Evolutionary conservation across 1,140 invertebrate genomes (phyloP), one percentile per base, ranked within the genome.

Genomic region (Heliconius himera): DNA sequence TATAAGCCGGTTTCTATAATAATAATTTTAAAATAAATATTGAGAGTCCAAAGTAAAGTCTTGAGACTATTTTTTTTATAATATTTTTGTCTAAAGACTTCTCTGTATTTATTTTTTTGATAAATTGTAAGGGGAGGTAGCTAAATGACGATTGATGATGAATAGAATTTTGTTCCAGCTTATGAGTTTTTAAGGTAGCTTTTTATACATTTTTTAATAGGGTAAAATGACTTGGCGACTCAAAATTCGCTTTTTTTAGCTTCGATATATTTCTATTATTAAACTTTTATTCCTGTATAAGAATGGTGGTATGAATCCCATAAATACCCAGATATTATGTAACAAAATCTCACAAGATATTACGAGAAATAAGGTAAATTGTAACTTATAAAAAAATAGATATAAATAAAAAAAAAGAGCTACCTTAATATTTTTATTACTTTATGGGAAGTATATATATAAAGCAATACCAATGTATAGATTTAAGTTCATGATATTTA

Each of bases 381-480:
- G 8, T 20, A 56, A n/a, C 0, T n/a, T 8, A n/a, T 56, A 22
- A 56, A 56, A n/a, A 20, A 9, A 54, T 29, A 29, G 0, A 36
- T 36, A 6, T 51, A 18, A 51, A 54, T 54, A n/a, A 66, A 66
- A 13, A 16, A 11, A 66, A 66, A 66, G 22, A 66, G 56, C 22
- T 66, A 66, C 56, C 56, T 66, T 66, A 56, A 11, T 26, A 66
- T 56, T 22, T n/a, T 56, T 22, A 56, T 16, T n/a, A 26, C 22
- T 8, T 29, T 66, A 26, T 66, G 22, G 8, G 3, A 66, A 66
- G 54, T 22, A 18, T 13, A 26, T 29, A 46, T 11, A 33, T 46
- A 74, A 74, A 74, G 73, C 26, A 66, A 66, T 41, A 46, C 72
- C 72, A 49, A 49, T 49, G 36, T 73, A 26, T 73, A 73, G 72